Evolutionary conservation across 2,888 invertebrate species (phyloP).

Genomic region (Trichacis sp.): DNA sequence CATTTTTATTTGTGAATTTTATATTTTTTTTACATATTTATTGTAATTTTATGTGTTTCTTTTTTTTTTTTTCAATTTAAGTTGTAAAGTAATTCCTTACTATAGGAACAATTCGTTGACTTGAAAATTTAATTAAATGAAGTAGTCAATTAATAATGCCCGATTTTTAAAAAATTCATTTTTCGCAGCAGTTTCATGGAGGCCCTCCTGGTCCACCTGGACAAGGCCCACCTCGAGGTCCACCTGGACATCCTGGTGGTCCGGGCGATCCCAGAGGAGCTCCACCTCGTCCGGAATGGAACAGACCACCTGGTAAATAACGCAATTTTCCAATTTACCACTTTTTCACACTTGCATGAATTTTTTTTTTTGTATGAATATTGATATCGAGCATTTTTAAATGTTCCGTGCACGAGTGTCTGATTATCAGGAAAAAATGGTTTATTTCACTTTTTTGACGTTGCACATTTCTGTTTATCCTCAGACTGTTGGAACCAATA

Average conservation of each 20-base stretch:
- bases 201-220: conserved; percentile 72
- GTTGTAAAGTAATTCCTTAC: conserved; percentile 12
- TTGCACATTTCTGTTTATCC: not conserved
- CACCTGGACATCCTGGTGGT: conserved; percentile 72
- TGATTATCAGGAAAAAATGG: too few relatives aligned
- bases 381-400: not conserved
- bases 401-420: not conserved
- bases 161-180: too few relatives aligned
- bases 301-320: conserved; percentile 74
- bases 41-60: too few relatives aligned
- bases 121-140: too few relatives aligned
- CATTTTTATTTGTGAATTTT: too few relatives aligned
- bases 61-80: too few relatives aligned
- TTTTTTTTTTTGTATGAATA: conserved; percentile 1
- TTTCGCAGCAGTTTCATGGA: conserved; percentile 70
- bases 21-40: too few relatives aligned
- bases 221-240: conserved; percentile 69
- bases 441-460: not conserved
- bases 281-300: conserved; percentile 80
- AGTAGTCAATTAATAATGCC: too few relatives aligned
- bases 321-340: too few relatives aligned
- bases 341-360: too few relatives aligned
- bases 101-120: too few relatives aligned
- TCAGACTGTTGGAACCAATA: not conserved
- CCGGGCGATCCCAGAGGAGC: conserved; percentile 73